Conservation (phyloP, 2,797 vertebrate genomes). For the Cossypha caffra region DNA sequence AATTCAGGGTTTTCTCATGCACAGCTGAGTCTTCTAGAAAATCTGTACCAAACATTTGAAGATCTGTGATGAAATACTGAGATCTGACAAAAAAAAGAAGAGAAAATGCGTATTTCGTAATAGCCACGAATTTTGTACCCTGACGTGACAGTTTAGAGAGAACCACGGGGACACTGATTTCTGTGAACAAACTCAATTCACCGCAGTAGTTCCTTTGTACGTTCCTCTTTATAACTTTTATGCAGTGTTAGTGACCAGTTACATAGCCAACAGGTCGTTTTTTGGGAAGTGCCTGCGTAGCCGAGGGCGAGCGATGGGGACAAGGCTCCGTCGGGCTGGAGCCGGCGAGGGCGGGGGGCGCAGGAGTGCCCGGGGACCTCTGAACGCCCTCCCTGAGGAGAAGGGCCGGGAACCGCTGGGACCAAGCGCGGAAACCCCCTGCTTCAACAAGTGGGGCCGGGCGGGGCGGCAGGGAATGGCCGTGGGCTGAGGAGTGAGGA, state of each 20-base stretch:
- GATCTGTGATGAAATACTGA: not conserved
- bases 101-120: accelerated
- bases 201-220: accelerated
- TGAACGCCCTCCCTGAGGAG: accelerated
- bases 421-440: accelerated
- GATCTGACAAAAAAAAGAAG: not conserved
- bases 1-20: not conserved
- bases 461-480: accelerated
- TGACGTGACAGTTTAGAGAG: accelerated
- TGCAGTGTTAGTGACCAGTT: too few species aligned
- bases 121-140: accelerated
- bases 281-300: accelerated
- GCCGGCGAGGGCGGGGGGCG: accelerated
- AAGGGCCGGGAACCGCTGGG: accelerated
- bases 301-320: accelerated
- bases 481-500: accelerated
- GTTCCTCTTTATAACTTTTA: not conserved
- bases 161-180: not conserved
- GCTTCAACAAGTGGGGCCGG: not conserved
- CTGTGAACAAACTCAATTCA: not conserved
- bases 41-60: not conserved
- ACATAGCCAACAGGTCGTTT: accelerated
- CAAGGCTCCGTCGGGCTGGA: accelerated
- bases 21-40: not conserved
- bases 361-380: accelerated